Conservation (phyloP, 1,140 invertebrate species). For the Pseudomyrmex cubaensis region DNA sequence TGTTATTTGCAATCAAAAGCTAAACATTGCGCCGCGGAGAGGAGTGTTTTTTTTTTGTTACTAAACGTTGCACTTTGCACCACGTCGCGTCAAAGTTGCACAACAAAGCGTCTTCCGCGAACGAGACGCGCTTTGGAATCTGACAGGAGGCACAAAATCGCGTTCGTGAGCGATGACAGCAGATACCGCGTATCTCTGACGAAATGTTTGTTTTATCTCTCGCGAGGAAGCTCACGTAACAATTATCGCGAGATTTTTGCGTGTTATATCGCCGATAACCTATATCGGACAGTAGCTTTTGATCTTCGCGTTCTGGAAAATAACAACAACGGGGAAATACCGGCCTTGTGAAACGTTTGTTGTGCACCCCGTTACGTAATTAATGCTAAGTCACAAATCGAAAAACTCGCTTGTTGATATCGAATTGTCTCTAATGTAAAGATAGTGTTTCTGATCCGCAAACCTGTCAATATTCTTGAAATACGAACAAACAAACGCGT, state of each 20-base stretch:
- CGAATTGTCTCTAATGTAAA: neutral
- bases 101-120: too few relatives aligned
- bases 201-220: neutral
- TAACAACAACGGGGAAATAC: neutral
- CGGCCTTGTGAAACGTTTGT: neutral
- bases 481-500: too few relatives aligned
- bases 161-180: too few relatives aligned
- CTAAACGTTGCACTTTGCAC: too few relatives aligned
- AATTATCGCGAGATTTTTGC: neutral
- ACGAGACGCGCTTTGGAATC: neutral
- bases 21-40: too few relatives aligned
- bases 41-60: too few relatives aligned
- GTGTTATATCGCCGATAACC: constrained; percentile 8
- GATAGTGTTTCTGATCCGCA: neutral
- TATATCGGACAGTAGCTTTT: neutral
- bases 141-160: neutral
- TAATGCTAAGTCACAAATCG: neutral
- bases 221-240: neutral
- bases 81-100: too few relatives aligned
- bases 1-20: too few relatives aligned
- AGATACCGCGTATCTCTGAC: neutral
- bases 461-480: too few relatives aligned
- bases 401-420: neutral
- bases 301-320: constrained; percentile 1
- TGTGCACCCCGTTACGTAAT: constrained; percentile 29